Evolutionary conservation across 1,140 invertebrate species (phyloP).

Genomic region (Euura saliciscinereae): DNA sequence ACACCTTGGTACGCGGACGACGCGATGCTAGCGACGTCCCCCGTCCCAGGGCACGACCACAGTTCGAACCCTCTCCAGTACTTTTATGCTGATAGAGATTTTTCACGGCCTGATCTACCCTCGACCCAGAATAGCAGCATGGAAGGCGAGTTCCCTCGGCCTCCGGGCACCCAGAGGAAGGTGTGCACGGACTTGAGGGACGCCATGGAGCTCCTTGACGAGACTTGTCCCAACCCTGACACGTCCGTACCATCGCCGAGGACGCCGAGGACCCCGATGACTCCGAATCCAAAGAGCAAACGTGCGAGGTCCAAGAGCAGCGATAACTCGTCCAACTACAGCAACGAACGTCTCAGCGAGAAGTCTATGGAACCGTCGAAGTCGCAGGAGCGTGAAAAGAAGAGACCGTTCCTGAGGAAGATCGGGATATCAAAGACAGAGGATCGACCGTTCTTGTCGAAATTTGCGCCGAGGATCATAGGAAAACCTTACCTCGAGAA

Average conservation of each 20-base stretch:
- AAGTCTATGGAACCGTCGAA: conserved; percentile 37
- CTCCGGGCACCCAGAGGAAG: conserved; percentile 35
- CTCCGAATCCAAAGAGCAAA: conserved; percentile 45
- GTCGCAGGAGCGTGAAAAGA: conserved; percentile 43
- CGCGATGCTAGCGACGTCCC: conserved; percentile 25
- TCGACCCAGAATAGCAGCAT: conserved; percentile 51
- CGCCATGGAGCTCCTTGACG: conserved; percentile 54
- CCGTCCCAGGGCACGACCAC: conserved; percentile 28
- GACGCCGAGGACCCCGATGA: conserved; percentile 50
- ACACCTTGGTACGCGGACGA: conserved; percentile 46
- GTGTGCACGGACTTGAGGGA: conserved; percentile 55
- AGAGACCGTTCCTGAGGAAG: conserved; percentile 52
- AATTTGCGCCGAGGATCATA: conserved; percentile 47
- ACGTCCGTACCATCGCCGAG: conserved; percentile 45
- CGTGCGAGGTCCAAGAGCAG: conserved; percentile 55
- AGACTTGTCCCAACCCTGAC: conserved; percentile 54
- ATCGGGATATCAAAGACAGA: conserved; percentile 56
- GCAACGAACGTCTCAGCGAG: conserved; percentile 50
- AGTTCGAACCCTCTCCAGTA: conserved; percentile 48
- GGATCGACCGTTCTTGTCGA: conserved; percentile 49
- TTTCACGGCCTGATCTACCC: conserved; percentile 30
- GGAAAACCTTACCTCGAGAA: conserved; percentile 56
- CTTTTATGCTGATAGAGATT: conserved; percentile 24
- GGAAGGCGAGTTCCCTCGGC: conserved; percentile 40
- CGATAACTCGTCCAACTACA: conserved; percentile 55